Evolutionary conservation across 2,113 vertebrate genomes (phyloP), one percentile per base, ranked within the genome.

Genomic region (Taxidea taxus): DNA sequence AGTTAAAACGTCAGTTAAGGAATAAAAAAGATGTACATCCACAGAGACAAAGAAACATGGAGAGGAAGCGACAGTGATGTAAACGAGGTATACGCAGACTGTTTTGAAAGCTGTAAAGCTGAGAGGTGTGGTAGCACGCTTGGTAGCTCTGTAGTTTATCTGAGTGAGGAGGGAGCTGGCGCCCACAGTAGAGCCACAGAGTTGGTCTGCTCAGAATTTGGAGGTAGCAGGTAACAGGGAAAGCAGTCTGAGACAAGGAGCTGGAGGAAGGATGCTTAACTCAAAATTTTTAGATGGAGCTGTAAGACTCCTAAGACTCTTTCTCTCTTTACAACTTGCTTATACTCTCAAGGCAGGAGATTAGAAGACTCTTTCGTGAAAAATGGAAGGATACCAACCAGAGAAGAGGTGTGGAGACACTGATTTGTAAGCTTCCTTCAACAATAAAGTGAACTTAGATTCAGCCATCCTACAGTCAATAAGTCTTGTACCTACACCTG

Each of bases 1-100:
- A 78, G 58, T 96, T 87, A 91, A 91, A 95, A 75, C 64, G 7
- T 51, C 56, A 89, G 42, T 92, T 94, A 60, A 84, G 70, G 7
- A 91, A 78, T 91, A 42, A 74, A 92, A 87, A 66, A 51, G 5
- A 58, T 47, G 3, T 44, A 21, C 37, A 90, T 54, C 47, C 11
- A 49, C 14, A 42, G 49, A 85, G 58, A 23, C 54, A 81, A 75
- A 31, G 25, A 68, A 77, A 94, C 89, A 29, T 64, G 3, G 15
- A 51, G 31, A 31, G 34, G 44, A 92, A 25, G n/a, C 10, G 3
- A 9, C 47, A 75, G 21, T 56, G 60, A 81, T 31, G 4, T 44
- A 25, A 84, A 75, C 29, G 74, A 83, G 13, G 6, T 83, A 7
- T 62, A 49, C 77, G 23, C 89, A 72, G 6, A 42, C 11, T 37